These are phyloP conservation scores for Eupithecia vulgata DNA, from an alignment of 2,888 invertebrate genomes.

Conservation along the genomic window DNA sequence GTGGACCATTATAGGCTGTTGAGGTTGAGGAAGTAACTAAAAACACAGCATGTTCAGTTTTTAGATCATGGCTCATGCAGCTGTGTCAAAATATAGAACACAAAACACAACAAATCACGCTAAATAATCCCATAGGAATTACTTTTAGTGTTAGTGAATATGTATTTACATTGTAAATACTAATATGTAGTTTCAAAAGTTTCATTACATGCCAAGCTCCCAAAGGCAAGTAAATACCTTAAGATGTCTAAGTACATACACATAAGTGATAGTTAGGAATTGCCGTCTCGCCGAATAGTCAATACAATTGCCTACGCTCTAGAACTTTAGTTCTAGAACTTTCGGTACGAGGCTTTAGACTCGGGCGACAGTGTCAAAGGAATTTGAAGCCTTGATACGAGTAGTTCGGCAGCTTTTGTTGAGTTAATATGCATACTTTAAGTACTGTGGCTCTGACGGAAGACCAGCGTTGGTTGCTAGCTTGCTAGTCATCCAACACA, in stretches of 20 bases:
- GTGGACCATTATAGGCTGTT: too few relatives aligned
- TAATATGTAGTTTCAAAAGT: not conserved
- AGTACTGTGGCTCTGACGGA: too few relatives aligned
- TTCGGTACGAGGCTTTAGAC: constrained; percentile 8
- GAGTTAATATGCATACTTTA: constrained; percentile 1
- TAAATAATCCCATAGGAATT: too few relatives aligned
- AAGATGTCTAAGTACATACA: not conserved
- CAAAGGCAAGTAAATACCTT: not conserved
- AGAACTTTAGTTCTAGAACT: constrained; percentile 15
- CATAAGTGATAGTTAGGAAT: constrained; percentile 21
- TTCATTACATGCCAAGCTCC: not conserved
- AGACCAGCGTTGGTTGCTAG: too few relatives aligned
- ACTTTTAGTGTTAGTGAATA: too few relatives aligned
- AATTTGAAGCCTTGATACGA: constrained; percentile 26
- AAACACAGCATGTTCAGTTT: too few relatives aligned
- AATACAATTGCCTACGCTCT: constrained; percentile 26
- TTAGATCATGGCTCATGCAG: too few relatives aligned
- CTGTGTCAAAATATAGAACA: too few relatives aligned
- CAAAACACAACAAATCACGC: too few relatives aligned
- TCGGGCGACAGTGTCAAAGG: constrained; percentile 31
- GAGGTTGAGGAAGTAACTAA: too few relatives aligned
- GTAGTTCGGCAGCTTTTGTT: constrained; percentile 27
- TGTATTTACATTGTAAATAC: too few relatives aligned
- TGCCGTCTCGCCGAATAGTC: constrained; percentile 20
- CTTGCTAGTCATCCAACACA: too few relatives aligned